Percentiles rank a stretch among this genome's conserved stretches.
Conservation (phyloP, 2,888 invertebrate species). For the Epistrophe eligans region DNA sequence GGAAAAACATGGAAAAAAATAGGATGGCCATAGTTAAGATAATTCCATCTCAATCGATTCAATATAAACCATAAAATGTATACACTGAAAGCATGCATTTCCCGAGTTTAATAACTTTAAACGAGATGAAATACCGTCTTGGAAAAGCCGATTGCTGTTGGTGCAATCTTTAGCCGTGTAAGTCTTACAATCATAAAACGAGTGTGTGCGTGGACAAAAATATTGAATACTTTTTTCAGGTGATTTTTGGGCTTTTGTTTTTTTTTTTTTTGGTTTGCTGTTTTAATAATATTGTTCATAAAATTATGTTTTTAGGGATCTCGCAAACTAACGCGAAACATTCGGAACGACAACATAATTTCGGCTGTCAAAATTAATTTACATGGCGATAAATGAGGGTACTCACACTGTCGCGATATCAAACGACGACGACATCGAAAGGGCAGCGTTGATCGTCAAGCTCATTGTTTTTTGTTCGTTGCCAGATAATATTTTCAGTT, state of each 20-base stretch:
- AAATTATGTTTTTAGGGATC: background rate
- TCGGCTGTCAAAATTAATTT: too few relatives aligned
- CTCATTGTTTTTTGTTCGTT: too few relatives aligned
- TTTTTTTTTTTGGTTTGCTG: constrained; percentile 36
- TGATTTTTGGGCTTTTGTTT: constrained; percentile 70
- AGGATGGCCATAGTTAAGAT: constrained; percentile 47
- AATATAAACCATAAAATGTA: constrained; percentile 7
- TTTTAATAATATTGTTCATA: background rate
- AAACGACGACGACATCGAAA: too few relatives aligned
- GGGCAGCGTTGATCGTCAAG: too few relatives aligned
- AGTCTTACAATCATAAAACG: constrained; percentile 60
- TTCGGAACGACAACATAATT: too few relatives aligned
- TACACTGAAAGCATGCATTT: constrained; percentile 29
- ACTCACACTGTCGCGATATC: too few relatives aligned
- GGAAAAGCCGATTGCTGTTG: constrained; percentile 60
- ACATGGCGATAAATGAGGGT: too few relatives aligned
- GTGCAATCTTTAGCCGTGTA: constrained; percentile 59
- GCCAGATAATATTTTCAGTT: too few relatives aligned
- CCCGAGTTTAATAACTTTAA: constrained; percentile 35
- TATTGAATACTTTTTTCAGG: constrained; percentile 60
- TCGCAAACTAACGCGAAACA: too few relatives aligned
- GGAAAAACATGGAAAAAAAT: constrained; percentile 46
- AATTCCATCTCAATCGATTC: constrained; percentile 29
- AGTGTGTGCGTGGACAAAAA: constrained; percentile 65
- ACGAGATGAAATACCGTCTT: constrained; percentile 41